These are phyloP conservation scores for Macroramphosus scolopax DNA, from an alignment of 2,797 vertebrate species.

Conservation along the genomic window DNA sequence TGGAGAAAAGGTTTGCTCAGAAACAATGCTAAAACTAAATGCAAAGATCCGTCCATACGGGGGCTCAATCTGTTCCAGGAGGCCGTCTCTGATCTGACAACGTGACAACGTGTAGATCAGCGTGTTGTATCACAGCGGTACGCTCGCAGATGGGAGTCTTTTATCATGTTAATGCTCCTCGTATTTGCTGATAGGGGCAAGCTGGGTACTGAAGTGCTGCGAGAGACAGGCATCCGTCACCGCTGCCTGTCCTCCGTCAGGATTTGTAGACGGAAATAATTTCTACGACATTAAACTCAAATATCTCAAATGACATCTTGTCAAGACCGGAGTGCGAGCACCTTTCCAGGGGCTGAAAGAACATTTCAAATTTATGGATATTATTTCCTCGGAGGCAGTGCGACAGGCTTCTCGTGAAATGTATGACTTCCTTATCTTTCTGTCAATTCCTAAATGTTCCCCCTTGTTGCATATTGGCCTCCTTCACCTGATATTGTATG, in stretches of 20 bases:
- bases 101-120: constrained; percentile 19
- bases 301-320: constrained; percentile 19
- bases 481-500: too few species aligned
- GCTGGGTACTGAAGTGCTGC: constrained; percentile 27
- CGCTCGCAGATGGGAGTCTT: constrained; percentile 36
- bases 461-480: too few species aligned
- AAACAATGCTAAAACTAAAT: constrained; percentile 26
- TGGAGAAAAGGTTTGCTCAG: constrained; percentile 25
- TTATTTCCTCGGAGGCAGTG: constrained; percentile 2
- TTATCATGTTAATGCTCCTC: constrained; percentile 55
- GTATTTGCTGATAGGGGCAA: constrained; percentile 35
- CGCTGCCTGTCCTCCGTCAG: constrained; percentile 22
- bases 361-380: neutral
- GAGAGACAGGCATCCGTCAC: constrained; percentile 38
- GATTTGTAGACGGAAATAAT: constrained; percentile 28
- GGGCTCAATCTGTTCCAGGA: constrained; percentile 15
- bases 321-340: constrained; percentile 1
- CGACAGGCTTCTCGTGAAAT: neutral
- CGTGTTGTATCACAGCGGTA: constrained; percentile 30
- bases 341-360: constrained; percentile 8
- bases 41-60: constrained; percentile 8
- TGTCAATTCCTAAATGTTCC: constrained; percentile 6
- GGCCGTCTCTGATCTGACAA: constrained; percentile 18
- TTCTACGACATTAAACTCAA: constrained; percentile 30
- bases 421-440: neutral